phyloP scores from a whole-genome alignment of 2,113 vertebrate genomes.

The Panthera uncia region DNA sequence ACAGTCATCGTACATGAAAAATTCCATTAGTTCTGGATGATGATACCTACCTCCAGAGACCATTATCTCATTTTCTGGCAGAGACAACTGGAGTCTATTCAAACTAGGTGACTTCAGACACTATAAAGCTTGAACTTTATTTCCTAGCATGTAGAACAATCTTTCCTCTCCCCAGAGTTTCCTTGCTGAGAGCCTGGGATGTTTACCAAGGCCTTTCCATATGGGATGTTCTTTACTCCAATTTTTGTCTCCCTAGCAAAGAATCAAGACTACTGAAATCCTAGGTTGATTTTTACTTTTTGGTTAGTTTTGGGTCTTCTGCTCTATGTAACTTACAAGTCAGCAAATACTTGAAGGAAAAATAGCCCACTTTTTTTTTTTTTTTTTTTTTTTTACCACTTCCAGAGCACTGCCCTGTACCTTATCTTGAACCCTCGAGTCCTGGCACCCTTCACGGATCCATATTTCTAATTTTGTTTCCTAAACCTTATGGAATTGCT shows the following conservation, averaged over 20 bases:
- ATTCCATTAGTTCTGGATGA: neutral
- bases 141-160: neutral
- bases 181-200: neutral
- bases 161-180: neutral
- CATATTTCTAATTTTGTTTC: neutral
- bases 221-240: neutral
- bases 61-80: neutral
- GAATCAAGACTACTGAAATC: neutral
- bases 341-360: neutral
- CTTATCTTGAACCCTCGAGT: neutral
- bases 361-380: neutral
- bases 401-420: neutral
- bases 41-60: neutral
- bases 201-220: neutral
- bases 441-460: neutral
- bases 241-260: neutral
- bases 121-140: neutral
- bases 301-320: neutral
- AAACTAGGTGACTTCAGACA: neutral
- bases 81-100: neutral
- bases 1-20: neutral
- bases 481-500: neutral
- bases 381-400: neutral
- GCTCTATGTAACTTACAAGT: neutral
- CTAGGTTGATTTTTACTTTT: neutral